Conservation (phyloP, 2,797 vertebrate species). For the Anabas testudineus region DNA sequence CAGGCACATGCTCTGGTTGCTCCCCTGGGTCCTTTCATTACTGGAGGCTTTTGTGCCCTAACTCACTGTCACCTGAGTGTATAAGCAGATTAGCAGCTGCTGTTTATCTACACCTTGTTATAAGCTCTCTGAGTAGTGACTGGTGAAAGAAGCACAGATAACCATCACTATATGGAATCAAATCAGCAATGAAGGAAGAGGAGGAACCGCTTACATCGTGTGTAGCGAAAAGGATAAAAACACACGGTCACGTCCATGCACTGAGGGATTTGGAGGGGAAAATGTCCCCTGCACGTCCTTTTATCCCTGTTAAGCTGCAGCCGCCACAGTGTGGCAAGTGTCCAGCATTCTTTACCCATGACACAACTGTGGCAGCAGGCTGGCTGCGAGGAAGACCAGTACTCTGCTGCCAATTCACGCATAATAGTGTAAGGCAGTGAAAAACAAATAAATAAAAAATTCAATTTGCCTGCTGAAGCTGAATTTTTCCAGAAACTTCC, state of each 20-base stretch:
- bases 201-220: neutral
- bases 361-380: constrained; percentile 16
- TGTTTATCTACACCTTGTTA: constrained; percentile 9
- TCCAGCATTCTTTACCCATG: constrained; percentile 59
- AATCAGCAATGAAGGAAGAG: neutral
- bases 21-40: constrained; percentile 20
- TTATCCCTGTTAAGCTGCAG: constrained; percentile 43
- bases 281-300: constrained; percentile 20
- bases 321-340: constrained; percentile 20
- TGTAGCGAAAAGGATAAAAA: neutral
- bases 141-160: neutral
- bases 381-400: neutral
- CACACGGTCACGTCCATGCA: neutral
- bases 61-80: constrained; percentile 37
- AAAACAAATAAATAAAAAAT: neutral
- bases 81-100: constrained; percentile 31
- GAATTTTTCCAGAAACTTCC: neutral
- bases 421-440: neutral
- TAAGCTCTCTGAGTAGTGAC: neutral
- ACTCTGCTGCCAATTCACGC: constrained; percentile 9
- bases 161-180: neutral
- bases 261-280: constrained; percentile 23
- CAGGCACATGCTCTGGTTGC: constrained; percentile 21
- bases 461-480: neutral
- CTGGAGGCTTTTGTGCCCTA: constrained; percentile 12